Evolutionary conservation across 64 coral and sea anemone species (phyloP), one percentile per base, ranked within the genome.

Genomic region (Pachyseris speciosa): DNA sequence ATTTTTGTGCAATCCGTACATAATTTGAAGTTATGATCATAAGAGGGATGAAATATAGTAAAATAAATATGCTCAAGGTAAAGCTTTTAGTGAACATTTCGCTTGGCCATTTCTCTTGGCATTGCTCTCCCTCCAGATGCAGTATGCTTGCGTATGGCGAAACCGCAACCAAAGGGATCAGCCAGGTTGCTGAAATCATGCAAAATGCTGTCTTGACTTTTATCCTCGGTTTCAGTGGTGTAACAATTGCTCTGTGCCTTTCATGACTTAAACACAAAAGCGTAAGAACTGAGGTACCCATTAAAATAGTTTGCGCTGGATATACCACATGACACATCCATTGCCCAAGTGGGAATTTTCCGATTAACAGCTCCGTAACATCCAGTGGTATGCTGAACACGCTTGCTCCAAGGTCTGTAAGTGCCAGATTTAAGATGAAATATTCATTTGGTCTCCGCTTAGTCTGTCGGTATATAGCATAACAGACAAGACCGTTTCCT

Each of bases 301-400:
- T 80, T 10, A 93, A 69, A 4, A 78, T 34, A 3, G 91, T 93
- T 64, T 93, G 91, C 7, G 76, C 57, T 13, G 91, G 91, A n/a
- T 93, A 93, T 28, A 93, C 75, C 22, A 93, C 59, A 33, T 69
- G 69, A 32, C 91, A 93, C 30, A 87, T 32, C n/a, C 76, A 51
- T 4, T 28, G 7, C 15, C 91, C 91, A n/a, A n/a, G n/a, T 15
- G 51, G 47, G 37, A 85, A 93, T 24, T 24, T 51, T 17, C 47
- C 52, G 1, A 20, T 13, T 2, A 78, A 41, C n/a, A 78, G 91
- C 27, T 86, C 70, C 1, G 58, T 69, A 5, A 93, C 49, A 31
- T 93, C 91, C 20, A 93, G 49, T 20, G 91, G 83, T 2, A 93
- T 80, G 8, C 91, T 86, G 4, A 86, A 7, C 0, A 44, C 36